phyloP scores from a whole-genome alignment of 2,113 vertebrate genomes.

The Symphodus melops region DNA sequence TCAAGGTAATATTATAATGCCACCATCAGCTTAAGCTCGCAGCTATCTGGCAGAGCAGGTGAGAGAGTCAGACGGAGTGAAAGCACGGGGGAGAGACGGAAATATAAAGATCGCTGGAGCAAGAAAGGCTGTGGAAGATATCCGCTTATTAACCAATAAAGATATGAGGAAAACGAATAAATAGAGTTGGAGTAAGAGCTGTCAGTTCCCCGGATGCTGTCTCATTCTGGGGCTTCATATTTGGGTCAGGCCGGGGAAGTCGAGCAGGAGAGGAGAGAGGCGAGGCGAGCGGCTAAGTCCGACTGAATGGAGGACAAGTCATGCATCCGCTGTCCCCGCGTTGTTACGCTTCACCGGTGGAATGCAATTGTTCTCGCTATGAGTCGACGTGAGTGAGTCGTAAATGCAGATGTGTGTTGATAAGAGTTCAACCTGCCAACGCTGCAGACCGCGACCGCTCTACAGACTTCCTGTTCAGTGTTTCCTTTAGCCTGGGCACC shows the following conservation, averaged over 20 bases:
- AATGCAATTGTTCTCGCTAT: slow-evolving; percentile 32
- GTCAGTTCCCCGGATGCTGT: slow-evolving; percentile 53
- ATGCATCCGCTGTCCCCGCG: slow-evolving; percentile 64
- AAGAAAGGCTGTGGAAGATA: slow-evolving; percentile 16
- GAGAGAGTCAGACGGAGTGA: slow-evolving; percentile 16
- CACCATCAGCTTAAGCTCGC: slow-evolving; percentile 58
- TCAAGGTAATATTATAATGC: slow-evolving; percentile 78
- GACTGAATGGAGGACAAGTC: slow-evolving; percentile 67
- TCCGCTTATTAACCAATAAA: slow-evolving; percentile 44
- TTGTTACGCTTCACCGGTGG: slow-evolving; percentile 63
- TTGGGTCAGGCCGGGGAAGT: slow-evolving; percentile 73
- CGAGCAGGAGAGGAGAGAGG: slow-evolving; percentile 60
- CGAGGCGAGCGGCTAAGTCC: slow-evolving; percentile 51
- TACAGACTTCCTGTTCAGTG: slow-evolving; percentile 5
- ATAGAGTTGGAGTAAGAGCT: slow-evolving; percentile 42
- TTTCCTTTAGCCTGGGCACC: background rate
- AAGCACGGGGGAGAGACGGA: slow-evolving; percentile 26
- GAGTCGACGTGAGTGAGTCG: slow-evolving; percentile 35
- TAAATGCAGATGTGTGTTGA: slow-evolving; percentile 56
- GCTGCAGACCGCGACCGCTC: slow-evolving; percentile 19
- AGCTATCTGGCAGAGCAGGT: slow-evolving; percentile 47
- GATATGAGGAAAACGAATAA: background rate
- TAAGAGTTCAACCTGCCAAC: slow-evolving; percentile 38
- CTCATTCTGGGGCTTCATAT: slow-evolving; percentile 61
- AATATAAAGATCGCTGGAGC: slow-evolving; percentile 47